phyloP scores from a whole-genome alignment of 2,113 vertebrate genomes.

The Sterrhoptilus dennistouni region DNA sequence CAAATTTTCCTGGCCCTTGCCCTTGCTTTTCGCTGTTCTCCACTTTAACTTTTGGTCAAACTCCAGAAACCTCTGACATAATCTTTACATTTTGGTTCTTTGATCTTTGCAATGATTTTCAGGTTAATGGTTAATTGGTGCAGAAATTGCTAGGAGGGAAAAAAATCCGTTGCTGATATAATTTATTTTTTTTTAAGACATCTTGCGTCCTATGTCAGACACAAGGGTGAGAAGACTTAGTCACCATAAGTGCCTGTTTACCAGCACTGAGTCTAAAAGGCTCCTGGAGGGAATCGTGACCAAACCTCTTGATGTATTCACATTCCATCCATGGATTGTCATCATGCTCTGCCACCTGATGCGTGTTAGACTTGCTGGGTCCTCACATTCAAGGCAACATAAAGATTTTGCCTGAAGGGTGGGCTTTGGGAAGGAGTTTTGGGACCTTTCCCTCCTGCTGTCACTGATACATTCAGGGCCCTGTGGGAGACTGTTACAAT shows the following conservation, averaged over 20 bases:
- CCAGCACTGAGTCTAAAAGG: not conserved
- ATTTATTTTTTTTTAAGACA: not conserved
- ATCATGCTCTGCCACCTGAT: not conserved
- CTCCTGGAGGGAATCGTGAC: not conserved
- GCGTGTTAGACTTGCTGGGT: not conserved
- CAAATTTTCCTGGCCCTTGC: not conserved
- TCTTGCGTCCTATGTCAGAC: not conserved
- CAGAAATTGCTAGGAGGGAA: not conserved
- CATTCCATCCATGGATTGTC: fast-evolving
- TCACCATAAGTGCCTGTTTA: not conserved
- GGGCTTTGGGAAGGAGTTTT: not conserved
- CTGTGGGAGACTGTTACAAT: not conserved
- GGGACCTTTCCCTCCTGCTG: not conserved
- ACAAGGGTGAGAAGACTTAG: not conserved
- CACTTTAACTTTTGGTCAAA: not conserved
- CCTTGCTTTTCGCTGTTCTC: not conserved
- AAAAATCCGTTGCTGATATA: not conserved
- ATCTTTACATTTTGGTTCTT: not conserved
- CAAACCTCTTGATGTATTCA: not conserved
- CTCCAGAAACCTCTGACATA: not conserved
- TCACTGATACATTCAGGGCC: not conserved
- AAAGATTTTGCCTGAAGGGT: not conserved
- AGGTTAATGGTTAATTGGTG: not conserved
- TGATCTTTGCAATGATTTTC: not conserved
- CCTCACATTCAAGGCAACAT: not conserved